A percentile compares a stretch with the other conserved stretches of the same genome.
phyloP scores from a whole-genome alignment of 2,113 vertebrate species.

The Drymodes brunneopygia region DNA sequence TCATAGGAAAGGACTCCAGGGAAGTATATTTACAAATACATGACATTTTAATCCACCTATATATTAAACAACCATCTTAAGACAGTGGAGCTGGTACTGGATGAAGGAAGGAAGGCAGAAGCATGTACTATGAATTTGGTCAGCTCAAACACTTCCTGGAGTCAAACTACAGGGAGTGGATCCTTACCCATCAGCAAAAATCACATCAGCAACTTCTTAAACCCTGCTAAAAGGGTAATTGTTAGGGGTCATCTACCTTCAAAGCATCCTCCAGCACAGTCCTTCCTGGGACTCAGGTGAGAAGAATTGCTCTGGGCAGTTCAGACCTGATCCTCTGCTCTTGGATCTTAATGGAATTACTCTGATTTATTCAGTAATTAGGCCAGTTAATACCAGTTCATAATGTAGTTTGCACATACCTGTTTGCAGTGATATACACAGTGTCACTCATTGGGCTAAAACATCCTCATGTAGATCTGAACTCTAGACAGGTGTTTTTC shows the following conservation, averaged over 20 bases:
- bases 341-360: not conserved
- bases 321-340: not conserved
- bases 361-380: not conserved
- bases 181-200: not conserved
- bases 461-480: not conserved
- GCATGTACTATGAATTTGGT: fast-evolving
- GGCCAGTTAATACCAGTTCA: not conserved
- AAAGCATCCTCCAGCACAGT: not conserved
- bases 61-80: not conserved
- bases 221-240: not conserved
- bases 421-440: not conserved
- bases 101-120: not conserved
- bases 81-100: not conserved
- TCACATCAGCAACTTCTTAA: not conserved
- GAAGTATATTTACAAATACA: not conserved
- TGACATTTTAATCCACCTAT: not conserved
- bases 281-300: not conserved
- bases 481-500: not conserved
- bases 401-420: not conserved
- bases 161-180: not conserved
- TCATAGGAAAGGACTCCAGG: not conserved
- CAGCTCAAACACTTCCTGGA: not conserved
- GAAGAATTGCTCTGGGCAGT: not conserved
- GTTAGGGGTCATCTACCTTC: not conserved
- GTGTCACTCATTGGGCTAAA: not conserved